These are phyloP conservation scores for Gisinianus flammeolus DNA, from an alignment of 2,888 invertebrate species.

Conservation along the genomic window DNA sequence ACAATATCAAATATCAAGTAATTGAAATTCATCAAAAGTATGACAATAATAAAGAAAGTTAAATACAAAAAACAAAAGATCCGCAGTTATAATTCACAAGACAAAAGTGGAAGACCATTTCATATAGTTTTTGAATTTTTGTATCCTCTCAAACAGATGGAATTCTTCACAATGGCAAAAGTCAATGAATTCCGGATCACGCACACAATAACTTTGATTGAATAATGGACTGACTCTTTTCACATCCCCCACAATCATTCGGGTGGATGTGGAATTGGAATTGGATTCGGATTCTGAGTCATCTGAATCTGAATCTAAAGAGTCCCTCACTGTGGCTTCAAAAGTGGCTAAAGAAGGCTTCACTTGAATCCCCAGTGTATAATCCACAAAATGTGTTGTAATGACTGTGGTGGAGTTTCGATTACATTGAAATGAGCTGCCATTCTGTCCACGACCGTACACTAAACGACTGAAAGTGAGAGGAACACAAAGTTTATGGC, in stretches of 20 bases:
- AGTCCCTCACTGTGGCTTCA: neutral
- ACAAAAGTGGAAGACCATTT: neutral
- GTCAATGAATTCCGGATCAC: neutral
- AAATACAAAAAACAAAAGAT: too few relatives aligned
- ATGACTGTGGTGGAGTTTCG: neutral
- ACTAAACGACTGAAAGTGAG: neutral
- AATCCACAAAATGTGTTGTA: constrained; percentile 7
- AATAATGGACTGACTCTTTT: neutral
- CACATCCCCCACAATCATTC: neutral
- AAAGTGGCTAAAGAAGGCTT: neutral
- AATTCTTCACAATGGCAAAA: neutral
- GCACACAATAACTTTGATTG: constrained; percentile 4
- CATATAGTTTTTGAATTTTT: neutral
- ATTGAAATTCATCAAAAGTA: too few relatives aligned
- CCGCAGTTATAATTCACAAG: too few relatives aligned
- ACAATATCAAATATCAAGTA: too few relatives aligned
- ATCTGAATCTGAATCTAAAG: neutral
- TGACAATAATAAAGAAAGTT: too few relatives aligned
- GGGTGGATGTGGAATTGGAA: neutral
- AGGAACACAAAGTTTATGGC: neutral
- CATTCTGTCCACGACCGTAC: neutral
- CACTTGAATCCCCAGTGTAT: constrained; percentile 6
- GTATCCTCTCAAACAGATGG: neutral
- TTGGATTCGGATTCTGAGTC: neutral
- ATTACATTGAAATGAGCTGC: neutral